phyloP scores from a whole-genome alignment of 1,140 invertebrate genomes.

The Hypothenemus hampei region DNA sequence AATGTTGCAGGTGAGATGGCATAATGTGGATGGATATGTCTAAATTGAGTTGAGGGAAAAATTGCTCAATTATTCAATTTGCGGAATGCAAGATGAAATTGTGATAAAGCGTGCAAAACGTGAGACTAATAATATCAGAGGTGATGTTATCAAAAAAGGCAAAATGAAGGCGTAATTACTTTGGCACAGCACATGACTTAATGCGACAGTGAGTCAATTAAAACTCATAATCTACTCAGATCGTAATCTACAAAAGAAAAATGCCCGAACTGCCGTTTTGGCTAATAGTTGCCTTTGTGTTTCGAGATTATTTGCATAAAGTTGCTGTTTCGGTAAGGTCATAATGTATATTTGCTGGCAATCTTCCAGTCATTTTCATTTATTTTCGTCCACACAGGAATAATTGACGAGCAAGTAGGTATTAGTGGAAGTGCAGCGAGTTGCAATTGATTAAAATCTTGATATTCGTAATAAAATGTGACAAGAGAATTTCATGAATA shows the following conservation, averaged over 20 bases:
- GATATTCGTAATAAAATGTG: too few species aligned
- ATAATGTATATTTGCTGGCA: conserved; percentile 16
- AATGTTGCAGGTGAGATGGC: too few species aligned
- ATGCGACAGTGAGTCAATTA: conserved; percentile 16
- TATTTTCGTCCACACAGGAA: conserved; percentile 9
- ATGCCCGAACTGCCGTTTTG: conserved; percentile 12
- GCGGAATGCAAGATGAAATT: too few species aligned
- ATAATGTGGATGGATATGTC: too few species aligned
- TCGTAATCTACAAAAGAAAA: conserved; percentile 24
- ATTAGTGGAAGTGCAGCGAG: too few species aligned
- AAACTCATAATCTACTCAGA: conserved; percentile 15
- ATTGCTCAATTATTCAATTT: too few species aligned
- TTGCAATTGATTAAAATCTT: too few species aligned
- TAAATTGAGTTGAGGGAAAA: too few species aligned
- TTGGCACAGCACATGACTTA: conserved; percentile 8
- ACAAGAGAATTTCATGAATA: too few species aligned
- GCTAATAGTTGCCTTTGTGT: conserved; percentile 24
- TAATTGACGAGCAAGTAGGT: too few species aligned
- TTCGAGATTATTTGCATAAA: conserved; percentile 21
- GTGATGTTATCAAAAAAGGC: conserved; percentile 15
- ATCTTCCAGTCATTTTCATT: conserved; percentile 9
- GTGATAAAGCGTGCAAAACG: too few species aligned
- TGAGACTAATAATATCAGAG: too few species aligned
- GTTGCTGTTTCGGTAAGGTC: conserved; percentile 9
- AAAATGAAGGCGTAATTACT: conserved; percentile 13